phyloP scores from a whole-genome alignment of 2,113 vertebrate species.

The Crotophaga sulcirostris region DNA sequence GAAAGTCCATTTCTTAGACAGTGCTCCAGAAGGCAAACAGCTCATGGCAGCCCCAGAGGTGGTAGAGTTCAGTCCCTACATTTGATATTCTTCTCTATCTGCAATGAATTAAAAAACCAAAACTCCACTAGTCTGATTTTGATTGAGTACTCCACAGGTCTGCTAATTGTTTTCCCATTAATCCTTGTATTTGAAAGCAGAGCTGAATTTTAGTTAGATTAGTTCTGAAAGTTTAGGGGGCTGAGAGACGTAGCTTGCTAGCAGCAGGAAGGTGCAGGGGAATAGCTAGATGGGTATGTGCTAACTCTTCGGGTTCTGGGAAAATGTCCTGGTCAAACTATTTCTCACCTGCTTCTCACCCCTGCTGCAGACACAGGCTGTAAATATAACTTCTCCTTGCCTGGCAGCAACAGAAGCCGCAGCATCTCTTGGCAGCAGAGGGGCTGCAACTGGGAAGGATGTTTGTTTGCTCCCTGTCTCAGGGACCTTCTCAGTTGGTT shows the following conservation, averaged over 20 bases:
- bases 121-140: neutral
- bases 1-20: neutral
- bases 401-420: neutral
- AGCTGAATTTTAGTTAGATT: neutral
- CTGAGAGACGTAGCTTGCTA: neutral
- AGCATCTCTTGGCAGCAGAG: neutral
- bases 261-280: neutral
- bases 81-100: neutral
- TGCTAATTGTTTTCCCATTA: conserved; percentile 3
- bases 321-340: neutral
- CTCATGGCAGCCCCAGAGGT: neutral
- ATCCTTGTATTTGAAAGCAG: neutral
- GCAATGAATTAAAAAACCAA: neutral
- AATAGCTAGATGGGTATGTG: neutral
- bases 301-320: neutral
- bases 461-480: neutral
- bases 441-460: neutral
- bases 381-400: neutral
- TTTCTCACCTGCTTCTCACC: neutral
- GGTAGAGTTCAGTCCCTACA: neutral
- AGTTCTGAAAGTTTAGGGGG: neutral
- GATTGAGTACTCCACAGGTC: neutral
- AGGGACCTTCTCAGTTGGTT: neutral
- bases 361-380: neutral
- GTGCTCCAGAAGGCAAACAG: neutral